Base-by-base conservation (phyloP, 2,888 invertebrate species). In the Lamellibrachia columna region DNA sequence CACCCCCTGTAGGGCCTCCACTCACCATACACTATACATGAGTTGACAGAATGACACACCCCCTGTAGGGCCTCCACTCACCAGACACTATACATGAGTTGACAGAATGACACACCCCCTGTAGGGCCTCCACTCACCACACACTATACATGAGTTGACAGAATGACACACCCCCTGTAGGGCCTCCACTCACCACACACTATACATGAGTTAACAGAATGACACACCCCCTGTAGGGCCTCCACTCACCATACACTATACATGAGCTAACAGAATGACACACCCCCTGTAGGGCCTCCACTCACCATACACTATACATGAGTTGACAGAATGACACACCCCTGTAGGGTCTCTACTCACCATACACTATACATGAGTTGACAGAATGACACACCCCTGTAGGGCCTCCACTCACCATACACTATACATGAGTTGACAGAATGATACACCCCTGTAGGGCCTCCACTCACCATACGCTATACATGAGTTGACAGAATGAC, bases 81-180 rank as follows among this genome's bases (percentile, higher is more conserved):
- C 22, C 11, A 15, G 15, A 55, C 22, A 91, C 52, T 91, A 40
- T 91, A 22, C 91, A 91, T 52, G 91, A 22, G 53, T 40, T 52
- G 53, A 52, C 40, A 95, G 95, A 52, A 53, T 92, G 95, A 95
- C 91, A 94, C 95, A 7, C 9, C 55, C 55, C 55, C 55, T 55
- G 55, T 3, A 55, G 55, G 55, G 55, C 55, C 55, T 60, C 15
- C 15, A 60, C 15, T 60, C 60, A 60, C n/a, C 22, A 22, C 98
- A 40, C n/a, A 75, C 75, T 75, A n/a, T 75, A 22, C 75, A 75
- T 22, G 22, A 22, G 75, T 75, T 75, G 75, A 75, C 75, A 75
- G 60, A 60, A 22, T 60, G 60, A 60, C 11, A 60, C 60, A 15
- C 9, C 55, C 40, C 4, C 55, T 55, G 55, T 2, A 55, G 55